Conservation (phyloP, 2,113 vertebrate species). For the Percina caprodes region DNA sequence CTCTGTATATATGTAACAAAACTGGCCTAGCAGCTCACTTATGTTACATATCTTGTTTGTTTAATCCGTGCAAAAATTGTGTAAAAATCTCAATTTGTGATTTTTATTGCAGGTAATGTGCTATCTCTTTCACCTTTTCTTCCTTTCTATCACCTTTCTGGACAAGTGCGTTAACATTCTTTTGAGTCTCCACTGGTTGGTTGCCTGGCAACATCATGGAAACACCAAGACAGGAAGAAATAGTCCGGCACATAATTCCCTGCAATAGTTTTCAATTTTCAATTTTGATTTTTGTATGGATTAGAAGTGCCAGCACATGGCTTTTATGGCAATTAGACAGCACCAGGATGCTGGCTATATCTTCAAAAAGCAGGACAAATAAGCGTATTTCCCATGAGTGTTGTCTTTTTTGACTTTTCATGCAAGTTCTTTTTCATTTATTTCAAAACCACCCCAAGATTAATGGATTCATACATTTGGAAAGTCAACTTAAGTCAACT, state of each 20-base stretch:
- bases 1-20: no score
- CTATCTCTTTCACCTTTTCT: neutral
- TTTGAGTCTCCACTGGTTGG: neutral
- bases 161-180: neutral
- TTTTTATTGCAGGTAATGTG: no score
- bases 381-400: neutral
- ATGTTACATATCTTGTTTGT: neutral
- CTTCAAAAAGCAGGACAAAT: neutral
- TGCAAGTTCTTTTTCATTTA: neutral
- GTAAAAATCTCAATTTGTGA: neutral
- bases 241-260: neutral
- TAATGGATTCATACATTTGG: neutral
- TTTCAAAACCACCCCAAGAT: neutral
- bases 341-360: neutral
- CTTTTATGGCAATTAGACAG: neutral
- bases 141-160: neutral
- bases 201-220: slow-evolving; percentile 6
- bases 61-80: neutral
- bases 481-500: slow-evolving; percentile 11
- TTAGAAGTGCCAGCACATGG: neutral
- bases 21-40: no score
- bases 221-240: neutral
- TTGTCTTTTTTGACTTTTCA: neutral
- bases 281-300: neutral
- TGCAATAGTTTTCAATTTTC: neutral